These are phyloP conservation scores for Romanomermis culicivorax DNA, from an alignment of 2,888 invertebrate species.

Conservation along the genomic window DNA sequence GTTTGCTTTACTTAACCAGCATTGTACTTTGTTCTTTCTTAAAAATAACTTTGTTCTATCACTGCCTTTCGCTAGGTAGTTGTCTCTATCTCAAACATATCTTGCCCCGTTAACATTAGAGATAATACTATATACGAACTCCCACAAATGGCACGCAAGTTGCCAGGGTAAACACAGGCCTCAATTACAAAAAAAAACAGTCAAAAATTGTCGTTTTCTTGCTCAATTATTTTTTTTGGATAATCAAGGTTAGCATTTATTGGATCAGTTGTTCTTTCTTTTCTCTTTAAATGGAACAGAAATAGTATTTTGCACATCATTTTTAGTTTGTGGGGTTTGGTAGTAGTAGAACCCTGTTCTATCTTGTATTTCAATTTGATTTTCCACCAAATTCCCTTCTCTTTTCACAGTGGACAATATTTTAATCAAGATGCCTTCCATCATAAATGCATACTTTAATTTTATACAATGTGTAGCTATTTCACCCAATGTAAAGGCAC, in stretches of 20 bases:
- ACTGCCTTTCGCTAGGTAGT: too few relatives aligned
- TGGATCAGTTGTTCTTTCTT: background rate
- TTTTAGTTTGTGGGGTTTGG: background rate
- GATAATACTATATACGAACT: too few relatives aligned
- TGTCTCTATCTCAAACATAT: too few relatives aligned
- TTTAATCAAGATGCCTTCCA: background rate
- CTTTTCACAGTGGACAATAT: background rate
- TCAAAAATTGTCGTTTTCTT: background rate
- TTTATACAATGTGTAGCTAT: background rate
- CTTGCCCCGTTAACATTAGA: too few relatives aligned
- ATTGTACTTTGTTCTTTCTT: too few relatives aligned
- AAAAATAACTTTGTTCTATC: too few relatives aligned
- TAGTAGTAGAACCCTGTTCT: background rate
- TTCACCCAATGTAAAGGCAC: background rate
- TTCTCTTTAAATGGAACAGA: too few relatives aligned
- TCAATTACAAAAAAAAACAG: background rate
- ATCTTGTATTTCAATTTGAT: background rate
- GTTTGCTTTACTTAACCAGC: too few relatives aligned
- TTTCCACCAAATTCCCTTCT: background rate
- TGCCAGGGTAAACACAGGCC: too few relatives aligned
- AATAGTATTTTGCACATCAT: too few relatives aligned
- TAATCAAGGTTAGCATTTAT: background rate
- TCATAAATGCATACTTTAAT: background rate
- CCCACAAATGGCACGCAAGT: too few relatives aligned
- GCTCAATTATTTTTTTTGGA: too few relatives aligned